Conservation (phyloP, 2,113 vertebrate species). For the Vulpes lagopus region DNA sequence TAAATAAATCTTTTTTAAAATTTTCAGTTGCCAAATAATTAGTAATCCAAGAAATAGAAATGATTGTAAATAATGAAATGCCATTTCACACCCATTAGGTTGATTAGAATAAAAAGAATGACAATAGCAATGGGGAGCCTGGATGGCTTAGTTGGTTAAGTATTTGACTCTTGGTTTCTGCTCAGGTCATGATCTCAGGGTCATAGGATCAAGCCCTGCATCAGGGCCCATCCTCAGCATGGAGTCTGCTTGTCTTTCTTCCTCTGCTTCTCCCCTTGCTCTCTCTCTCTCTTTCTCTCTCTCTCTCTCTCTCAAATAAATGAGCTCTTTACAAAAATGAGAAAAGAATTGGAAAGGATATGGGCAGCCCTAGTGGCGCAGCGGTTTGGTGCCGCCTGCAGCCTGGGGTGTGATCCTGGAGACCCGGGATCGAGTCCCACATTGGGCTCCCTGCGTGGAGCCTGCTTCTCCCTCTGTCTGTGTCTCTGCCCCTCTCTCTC, state of each 20-base stretch:
- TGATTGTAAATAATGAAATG: neutral
- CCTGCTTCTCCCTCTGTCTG: neutral
- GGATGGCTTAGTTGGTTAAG: neutral
- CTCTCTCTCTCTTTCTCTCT: neutral
- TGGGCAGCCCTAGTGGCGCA: no score
- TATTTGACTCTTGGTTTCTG: neutral
- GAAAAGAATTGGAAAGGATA: no score
- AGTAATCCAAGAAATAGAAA: neutral
- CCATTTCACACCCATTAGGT: neutral
- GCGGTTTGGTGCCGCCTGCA: no score
- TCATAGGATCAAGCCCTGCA: neutral
- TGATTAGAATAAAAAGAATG: neutral
- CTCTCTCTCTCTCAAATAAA: no score
- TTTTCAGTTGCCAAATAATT: neutral
- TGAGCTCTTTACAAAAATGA: no score
- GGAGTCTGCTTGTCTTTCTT: neutral
- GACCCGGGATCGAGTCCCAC: neutral
- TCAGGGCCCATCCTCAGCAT: neutral
- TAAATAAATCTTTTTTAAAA: no score
- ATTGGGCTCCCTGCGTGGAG: neutral
- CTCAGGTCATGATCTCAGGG: neutral
- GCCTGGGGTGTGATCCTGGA: no score
- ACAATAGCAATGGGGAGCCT: neutral
- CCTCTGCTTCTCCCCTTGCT: neutral
- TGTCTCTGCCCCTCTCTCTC: neutral